Percentiles rank a stretch among this genome's conserved stretches.
These are phyloP conservation scores for Allobates femoralis DNA, from an alignment of 2,797 vertebrate species.

Conservation along the genomic window DNA sequence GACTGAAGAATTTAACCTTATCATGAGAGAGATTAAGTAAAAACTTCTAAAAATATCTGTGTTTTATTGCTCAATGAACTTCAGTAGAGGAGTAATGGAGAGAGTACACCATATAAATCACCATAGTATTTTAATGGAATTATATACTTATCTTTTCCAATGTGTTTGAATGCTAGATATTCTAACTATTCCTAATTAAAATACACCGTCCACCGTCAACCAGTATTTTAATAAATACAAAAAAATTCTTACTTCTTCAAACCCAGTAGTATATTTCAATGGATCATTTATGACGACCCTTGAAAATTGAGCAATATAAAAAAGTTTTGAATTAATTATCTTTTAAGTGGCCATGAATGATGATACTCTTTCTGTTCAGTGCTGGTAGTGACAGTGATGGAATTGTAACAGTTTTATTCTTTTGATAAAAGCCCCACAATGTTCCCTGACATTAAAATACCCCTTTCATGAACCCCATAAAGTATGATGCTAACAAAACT, in stretches of 20 bases:
- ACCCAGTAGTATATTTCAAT: neutral
- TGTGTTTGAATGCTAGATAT: neutral
- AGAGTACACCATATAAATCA: constrained; percentile 18
- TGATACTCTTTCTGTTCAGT: neutral
- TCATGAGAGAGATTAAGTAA: constrained; percentile 25
- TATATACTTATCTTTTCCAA: constrained; percentile 3
- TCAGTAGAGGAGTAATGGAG: constrained; percentile 11
- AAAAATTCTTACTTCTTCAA: neutral
- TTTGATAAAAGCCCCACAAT: too few relatives aligned
- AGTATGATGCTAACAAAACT: too few relatives aligned
- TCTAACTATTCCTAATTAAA: constrained; percentile 24
- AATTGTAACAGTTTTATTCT: neutral
- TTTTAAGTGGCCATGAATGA: too few relatives aligned
- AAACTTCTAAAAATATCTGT: constrained; percentile 41
- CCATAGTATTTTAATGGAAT: constrained; percentile 1
- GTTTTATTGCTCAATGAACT: constrained; percentile 17
- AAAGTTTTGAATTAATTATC: neutral
- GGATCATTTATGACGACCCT: neutral
- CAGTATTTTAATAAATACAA: neutral
- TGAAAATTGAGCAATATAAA: neutral
- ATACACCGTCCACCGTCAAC: neutral
- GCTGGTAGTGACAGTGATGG: neutral
- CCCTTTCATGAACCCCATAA: too few relatives aligned
- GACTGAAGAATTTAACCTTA: constrained; percentile 29
- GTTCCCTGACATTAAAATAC: too few relatives aligned